Evolutionary conservation across 2,113 vertebrate species (phyloP).

Genomic region (Zootoca vivipara): DNA sequence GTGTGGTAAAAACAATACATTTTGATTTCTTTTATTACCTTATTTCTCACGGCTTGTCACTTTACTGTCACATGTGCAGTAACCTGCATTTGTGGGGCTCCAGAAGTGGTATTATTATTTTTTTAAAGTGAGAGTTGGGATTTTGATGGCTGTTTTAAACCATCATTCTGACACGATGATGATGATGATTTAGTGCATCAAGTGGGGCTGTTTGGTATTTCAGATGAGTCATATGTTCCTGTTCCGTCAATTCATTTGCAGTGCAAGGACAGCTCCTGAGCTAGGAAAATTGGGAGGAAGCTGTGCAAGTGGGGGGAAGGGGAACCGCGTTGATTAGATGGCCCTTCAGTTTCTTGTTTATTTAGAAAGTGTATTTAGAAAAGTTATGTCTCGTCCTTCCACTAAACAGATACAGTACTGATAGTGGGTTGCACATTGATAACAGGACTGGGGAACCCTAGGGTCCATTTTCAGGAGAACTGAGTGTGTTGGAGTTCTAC

Average conservation of each 20-base stretch:
- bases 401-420: too few species aligned
- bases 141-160: neutral
- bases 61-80: neutral
- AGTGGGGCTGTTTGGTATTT: neutral
- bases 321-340: neutral
- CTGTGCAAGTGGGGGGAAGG: neutral
- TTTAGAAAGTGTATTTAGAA: neutral
- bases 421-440: too few species aligned
- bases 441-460: too few species aligned
- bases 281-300: neutral
- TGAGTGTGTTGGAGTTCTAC: neutral
- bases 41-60: neutral
- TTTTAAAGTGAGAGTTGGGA: neutral
- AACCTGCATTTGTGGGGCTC: neutral
- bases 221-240: neutral
- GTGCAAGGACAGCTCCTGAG: neutral
- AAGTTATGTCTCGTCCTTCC: neutral
- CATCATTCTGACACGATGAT: neutral
- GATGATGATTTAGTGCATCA: neutral
- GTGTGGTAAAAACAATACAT: neutral
- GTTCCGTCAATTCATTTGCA: neutral
- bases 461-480: neutral
- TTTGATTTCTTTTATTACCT: neutral
- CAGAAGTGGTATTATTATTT: neutral
- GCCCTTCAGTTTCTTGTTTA: neutral